These are phyloP conservation scores for Melipona beecheii DNA, from an alignment of 2,888 invertebrate species.

Conservation along the genomic window DNA sequence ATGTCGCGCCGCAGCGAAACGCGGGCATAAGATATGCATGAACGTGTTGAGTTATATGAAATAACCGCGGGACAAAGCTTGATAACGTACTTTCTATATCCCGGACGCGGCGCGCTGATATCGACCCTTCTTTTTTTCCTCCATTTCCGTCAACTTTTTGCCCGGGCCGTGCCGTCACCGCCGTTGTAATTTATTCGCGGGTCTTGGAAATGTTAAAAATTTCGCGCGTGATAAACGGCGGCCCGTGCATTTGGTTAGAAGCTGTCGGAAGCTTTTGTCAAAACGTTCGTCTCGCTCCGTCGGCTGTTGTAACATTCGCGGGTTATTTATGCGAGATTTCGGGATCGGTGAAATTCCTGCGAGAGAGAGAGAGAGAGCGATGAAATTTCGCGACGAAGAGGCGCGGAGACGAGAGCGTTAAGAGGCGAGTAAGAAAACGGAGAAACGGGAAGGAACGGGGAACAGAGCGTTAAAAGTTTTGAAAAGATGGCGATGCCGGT, in stretches of 20 bases:
- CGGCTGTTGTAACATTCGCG: background rate
- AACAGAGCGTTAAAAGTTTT: slow-evolving; percentile 33
- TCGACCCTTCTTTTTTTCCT: slow-evolving; percentile 36
- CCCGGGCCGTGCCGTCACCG: background rate
- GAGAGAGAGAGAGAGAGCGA: no score
- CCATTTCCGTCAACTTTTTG: slow-evolving; percentile 60
- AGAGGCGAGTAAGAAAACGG: slow-evolving; percentile 19
- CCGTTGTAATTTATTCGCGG: background rate
- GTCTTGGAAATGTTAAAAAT: background rate
- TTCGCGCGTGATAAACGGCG: background rate
- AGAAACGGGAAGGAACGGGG: slow-evolving; percentile 11
- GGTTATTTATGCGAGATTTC: background rate
- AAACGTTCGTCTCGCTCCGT: background rate
- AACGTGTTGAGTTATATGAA: slow-evolving; percentile 69
- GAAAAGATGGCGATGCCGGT: slow-evolving; percentile 28
- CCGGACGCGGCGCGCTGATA: slow-evolving; percentile 16
- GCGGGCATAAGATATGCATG: slow-evolving; percentile 65
- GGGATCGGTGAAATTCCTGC: background rate
- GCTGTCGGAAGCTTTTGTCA: background rate
- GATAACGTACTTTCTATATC: slow-evolving; percentile 67
- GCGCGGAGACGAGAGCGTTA: background rate
- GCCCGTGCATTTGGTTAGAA: background rate
- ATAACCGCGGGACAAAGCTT: slow-evolving; percentile 71
- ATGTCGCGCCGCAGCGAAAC: slow-evolving; percentile 43
- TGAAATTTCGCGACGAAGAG: background rate